phyloP scores from a whole-genome alignment of 2,888 invertebrate species.

The Anthoptus insignis region DNA sequence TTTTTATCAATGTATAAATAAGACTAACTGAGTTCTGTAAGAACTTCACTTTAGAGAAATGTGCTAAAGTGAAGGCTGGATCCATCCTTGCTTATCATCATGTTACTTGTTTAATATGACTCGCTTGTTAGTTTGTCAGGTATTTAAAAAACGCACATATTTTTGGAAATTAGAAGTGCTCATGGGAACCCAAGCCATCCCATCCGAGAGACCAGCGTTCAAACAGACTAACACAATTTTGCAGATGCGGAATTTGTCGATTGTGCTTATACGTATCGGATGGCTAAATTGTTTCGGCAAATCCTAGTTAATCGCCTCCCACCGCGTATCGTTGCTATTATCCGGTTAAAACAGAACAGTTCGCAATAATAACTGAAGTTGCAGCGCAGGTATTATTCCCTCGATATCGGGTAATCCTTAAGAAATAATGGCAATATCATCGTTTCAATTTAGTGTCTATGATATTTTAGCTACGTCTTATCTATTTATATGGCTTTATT shows the following conservation, averaged over 20 bases:
- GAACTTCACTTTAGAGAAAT: too few relatives aligned
- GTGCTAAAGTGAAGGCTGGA: too few relatives aligned
- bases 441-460: conserved; percentile 28
- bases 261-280: conserved; percentile 69
- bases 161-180: too few relatives aligned
- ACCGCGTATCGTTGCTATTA: conserved; percentile 67
- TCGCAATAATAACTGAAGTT: conserved; percentile 73
- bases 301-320: conserved; percentile 74
- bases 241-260: conserved; percentile 62
- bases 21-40: too few relatives aligned
- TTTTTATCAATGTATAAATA: too few relatives aligned
- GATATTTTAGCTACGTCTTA: conserved; percentile 27
- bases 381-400: conserved; percentile 59
- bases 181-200: too few relatives aligned
- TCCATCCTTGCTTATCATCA: too few relatives aligned
- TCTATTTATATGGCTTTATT: background rate
- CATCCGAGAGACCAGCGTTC: too few relatives aligned
- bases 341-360: conserved; percentile 76
- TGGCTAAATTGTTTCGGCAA: conserved; percentile 66
- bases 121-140: too few relatives aligned
- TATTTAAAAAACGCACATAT: too few relatives aligned
- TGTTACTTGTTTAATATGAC: too few relatives aligned
- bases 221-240: conserved; percentile 55
- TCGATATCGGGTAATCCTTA: conserved; percentile 51
- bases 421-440: conserved; percentile 35